phyloP scores from a whole-genome alignment of 2,113 vertebrate species.

The Odocoileus virginianus region DNA sequence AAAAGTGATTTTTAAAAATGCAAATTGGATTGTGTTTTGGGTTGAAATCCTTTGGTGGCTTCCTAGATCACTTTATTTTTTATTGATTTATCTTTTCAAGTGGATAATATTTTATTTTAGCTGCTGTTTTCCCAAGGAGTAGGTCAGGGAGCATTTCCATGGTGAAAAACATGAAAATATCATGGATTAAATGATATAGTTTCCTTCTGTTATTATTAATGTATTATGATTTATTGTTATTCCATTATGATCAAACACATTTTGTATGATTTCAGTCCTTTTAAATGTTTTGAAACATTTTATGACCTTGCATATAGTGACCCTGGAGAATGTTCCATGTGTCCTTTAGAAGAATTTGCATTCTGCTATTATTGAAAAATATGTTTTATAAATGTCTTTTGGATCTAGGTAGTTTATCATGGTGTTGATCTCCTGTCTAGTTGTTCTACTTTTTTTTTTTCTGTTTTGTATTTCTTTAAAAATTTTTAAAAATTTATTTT shows the following conservation, averaged over 20 bases:
- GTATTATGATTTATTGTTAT: not conserved
- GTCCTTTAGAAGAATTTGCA: not conserved
- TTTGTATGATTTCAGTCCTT: not conserved
- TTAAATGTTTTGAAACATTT: conserved; percentile 14
- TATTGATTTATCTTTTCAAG: not conserved
- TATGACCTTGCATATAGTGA: not conserved
- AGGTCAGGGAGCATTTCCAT: not conserved
- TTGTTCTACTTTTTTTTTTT: not conserved
- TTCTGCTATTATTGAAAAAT: not conserved
- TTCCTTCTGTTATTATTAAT: not conserved
- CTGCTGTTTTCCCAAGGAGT: not conserved
- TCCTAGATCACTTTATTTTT: not conserved
- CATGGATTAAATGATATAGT: not conserved
- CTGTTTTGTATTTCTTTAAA: not conserved
- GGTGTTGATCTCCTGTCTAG: not conserved
- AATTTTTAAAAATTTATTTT: not conserved
- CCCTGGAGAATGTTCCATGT: not conserved
- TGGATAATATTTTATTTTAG: not conserved
- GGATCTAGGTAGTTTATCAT: not conserved
- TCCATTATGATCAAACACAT: not conserved
- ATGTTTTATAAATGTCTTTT: not conserved
- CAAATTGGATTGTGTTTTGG: not conserved
- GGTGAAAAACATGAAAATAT: not conserved
- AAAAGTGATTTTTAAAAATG: conserved; percentile 3
- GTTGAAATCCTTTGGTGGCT: not conserved